Base-by-base conservation (phyloP, 1,140 invertebrate genomes). In the Scaptomyza graminum region DNA sequence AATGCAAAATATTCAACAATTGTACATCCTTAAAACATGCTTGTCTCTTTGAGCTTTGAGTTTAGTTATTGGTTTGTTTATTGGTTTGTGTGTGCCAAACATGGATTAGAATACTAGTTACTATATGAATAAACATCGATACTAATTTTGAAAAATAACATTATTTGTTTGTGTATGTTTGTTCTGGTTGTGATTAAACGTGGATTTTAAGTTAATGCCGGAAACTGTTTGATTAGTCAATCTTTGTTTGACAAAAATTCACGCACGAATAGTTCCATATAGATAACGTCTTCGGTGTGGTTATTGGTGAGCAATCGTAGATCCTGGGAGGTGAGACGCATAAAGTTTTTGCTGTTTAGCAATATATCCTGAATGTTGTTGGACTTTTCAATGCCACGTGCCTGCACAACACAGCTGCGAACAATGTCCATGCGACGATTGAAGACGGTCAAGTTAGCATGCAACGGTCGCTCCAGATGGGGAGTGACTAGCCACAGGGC, bases 351-450 rank as follows among this genome's bases (percentile, higher is more conserved):
- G 28, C 62, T 68, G 0, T 6, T 9, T 0, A 0, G 3, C 52
- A 74, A 39, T 0, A 84, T 16, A 1, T 16, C n/a, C 22, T 31
- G 37, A 9, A 34, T 34, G 6, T 57, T 16, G 3, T 85, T 76
- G 0, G 47, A 68, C 22, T 61, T 47, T 9, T 52, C 34, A 0
- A 85, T 8, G 1, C 47, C 8, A 0, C 81, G 73, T 1, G 76
- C 59, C 28, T 57, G 41, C 55, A 85, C 44, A 4, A 84, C 49
- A 11, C 37, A 22, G 18, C 46, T 80, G 3, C 74, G 66, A n/a
- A 49, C 74, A 16, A 69, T 16, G 6, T 85, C 81, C 11, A 84
- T 15, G 0, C 81, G 81, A 0, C 63, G 44, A 50, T 77, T 84
- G 15, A 84, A 44, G 1, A 77, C 25, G 1, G 73, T 74, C 50